These are phyloP conservation scores for Bryconaethiops microstoma DNA, from an alignment of 2,797 vertebrate species.

Conservation along the genomic window DNA sequence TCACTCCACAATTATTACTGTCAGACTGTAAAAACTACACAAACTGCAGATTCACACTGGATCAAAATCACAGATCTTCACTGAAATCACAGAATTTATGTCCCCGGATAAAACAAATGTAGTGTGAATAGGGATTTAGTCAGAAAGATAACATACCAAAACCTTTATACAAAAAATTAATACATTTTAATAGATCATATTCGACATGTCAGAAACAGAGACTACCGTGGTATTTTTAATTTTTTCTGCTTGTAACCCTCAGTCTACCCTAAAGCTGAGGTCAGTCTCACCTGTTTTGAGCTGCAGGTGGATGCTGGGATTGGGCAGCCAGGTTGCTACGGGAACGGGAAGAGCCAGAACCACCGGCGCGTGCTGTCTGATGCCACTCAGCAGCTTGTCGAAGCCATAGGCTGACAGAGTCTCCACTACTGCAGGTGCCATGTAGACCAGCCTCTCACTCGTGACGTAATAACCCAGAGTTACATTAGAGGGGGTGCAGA, in stretches of 20 bases:
- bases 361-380: conserved; percentile 82
- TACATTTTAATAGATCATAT: too few species aligned
- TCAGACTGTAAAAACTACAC: not conserved
- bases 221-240: too few species aligned
- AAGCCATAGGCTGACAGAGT: conserved; percentile 83
- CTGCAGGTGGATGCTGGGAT: conserved; percentile 84
- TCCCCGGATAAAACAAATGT: too few species aligned
- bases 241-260: not conserved
- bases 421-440: conserved; percentile 83
- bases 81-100: too few species aligned
- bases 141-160: too few species aligned
- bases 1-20: too few species aligned
- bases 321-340: conserved; percentile 83
- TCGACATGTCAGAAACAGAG: too few species aligned
- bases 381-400: conserved; percentile 85
- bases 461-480: conserved; percentile 90
- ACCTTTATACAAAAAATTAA: too few species aligned
- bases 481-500: conserved; percentile 82
- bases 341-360: conserved; percentile 86
- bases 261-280: not conserved
- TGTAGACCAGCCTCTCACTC: conserved; percentile 81
- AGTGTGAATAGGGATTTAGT: too few species aligned
- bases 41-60: not conserved
- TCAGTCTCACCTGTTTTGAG: conserved; percentile 88
- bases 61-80: not conserved